Percentiles rank a stretch among this genome's conserved stretches.
These are phyloP conservation scores for Drosophila pseudotakahashii DNA, from an alignment of 2,888 invertebrate genomes.

Conservation along the genomic window DNA sequence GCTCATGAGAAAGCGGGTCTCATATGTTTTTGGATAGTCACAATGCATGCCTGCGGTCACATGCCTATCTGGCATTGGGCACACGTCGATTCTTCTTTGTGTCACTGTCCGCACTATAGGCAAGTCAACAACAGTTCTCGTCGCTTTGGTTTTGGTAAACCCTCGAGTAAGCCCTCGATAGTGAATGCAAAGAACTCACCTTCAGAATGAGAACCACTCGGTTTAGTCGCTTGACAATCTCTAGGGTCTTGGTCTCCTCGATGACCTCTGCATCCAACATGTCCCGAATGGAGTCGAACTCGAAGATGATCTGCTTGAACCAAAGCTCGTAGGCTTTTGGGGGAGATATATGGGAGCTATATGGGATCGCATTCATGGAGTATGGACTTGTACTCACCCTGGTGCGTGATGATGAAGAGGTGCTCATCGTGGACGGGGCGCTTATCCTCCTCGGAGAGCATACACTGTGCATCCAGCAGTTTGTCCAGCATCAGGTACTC, in stretches of 20 bases:
- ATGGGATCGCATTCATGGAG: no score
- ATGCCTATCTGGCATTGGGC: no score
- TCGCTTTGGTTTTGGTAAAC: no score
- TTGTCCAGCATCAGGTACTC: conserved; percentile 96
- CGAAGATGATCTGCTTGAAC: conserved; percentile 99
- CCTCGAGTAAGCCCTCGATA: no score
- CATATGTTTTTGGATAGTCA: no score
- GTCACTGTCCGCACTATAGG: no score
- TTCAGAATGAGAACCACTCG: conserved; percentile 96
- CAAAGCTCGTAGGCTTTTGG: conserved; percentile 96
- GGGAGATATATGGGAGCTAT: neutral
- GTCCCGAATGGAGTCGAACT: conserved; percentile 95
- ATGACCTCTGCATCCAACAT: conserved; percentile 90
- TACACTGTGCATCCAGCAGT: conserved; percentile 91
- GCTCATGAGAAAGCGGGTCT: no score
- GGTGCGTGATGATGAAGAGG: conserved; percentile 98
- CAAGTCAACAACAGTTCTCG: no score
- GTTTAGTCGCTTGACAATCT: conserved; percentile 95
- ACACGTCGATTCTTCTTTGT: no score
- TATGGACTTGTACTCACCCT: conserved; percentile 87
- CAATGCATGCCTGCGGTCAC: no score
- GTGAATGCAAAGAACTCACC: conserved; percentile 85
- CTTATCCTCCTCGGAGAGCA: conserved; percentile 90
- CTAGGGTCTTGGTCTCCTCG: conserved; percentile 96
- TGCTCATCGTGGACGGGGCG: conserved; percentile 97